Conservation (phyloP, 1,140 invertebrate genomes). For the Meloidogyne chitwoodi region DNA sequence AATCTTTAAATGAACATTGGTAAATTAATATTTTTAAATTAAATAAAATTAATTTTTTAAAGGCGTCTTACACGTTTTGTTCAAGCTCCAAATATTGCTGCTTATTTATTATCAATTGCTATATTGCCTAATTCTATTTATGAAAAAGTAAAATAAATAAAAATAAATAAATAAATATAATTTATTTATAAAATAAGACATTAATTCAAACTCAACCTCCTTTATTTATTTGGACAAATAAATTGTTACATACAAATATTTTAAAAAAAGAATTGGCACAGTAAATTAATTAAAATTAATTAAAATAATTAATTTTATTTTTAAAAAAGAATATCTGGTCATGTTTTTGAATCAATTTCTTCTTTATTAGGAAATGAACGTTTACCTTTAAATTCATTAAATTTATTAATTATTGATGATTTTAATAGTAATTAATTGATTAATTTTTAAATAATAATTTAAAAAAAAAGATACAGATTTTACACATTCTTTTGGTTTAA, state of each 20-base stretch:
- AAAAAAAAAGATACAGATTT: neutral
- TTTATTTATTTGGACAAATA: slow-evolving; percentile 29
- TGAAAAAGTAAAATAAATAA: slow-evolving; percentile 22
- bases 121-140: slow-evolving; percentile 33
- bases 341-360: slow-evolving; percentile 24
- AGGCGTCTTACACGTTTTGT: slow-evolving; percentile 30
- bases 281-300: neutral
- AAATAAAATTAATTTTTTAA: neutral
- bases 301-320: neutral
- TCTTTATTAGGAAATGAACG: slow-evolving; percentile 27
- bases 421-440: slow-evolving; percentile 17
- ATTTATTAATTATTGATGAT: slow-evolving; percentile 26
- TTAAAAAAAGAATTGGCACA: slow-evolving; percentile 26
- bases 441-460: slow-evolving; percentile 2
- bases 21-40: slow-evolving; percentile 30
- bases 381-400: slow-evolving; percentile 28
- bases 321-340: neutral
- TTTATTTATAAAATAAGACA: slow-evolving; percentile 5
- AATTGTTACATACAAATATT: slow-evolving; percentile 16
- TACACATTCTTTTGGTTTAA: slow-evolving; percentile 38
- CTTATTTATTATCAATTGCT: slow-evolving; percentile 38
- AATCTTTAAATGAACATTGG: slow-evolving; percentile 39
- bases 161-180: neutral
- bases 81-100: slow-evolving; percentile 34
- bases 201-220: slow-evolving; percentile 9